Base-by-base conservation (phyloP, 2,113 vertebrate species). In the Cyrtonyx montezumae region DNA sequence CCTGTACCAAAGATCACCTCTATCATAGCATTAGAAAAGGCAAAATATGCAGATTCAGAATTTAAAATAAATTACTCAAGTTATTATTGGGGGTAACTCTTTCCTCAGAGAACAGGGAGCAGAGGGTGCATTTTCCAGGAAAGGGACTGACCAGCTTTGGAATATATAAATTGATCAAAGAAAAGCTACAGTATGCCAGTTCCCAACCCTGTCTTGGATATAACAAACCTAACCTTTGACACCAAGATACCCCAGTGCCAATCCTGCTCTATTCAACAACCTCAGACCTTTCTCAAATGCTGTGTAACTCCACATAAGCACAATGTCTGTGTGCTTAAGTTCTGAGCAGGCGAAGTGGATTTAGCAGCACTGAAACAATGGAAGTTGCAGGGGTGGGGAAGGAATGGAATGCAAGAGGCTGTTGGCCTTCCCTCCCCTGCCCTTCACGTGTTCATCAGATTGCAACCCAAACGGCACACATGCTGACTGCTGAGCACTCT, bases 281-380 rank as follows among this genome's bases (percentile, higher is more conserved):
- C 15, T 79, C 55, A n/a, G 51, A 45, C 26, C 68, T 68, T 73
- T 81, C 22, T 25, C 2, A 84, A 81, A 89, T 48, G 58, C 48
- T 87, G 51, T 18, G 1, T 61, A 90, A 80, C 58, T 84, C 45
- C 45, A 7, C 26, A 13, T 42, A 49, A 76, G 53, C 51, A 93
- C 73, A 71, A 80, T 36, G 45, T 85, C 80, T 91, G 43, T 93
- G 95, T 87, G 26, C 68, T 51, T 66, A 71, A 92, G 45, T 91
- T 91, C 66, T 43, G 49, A 89, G 34, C 5, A 0, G 48, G 86
- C 58, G 68, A 90, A 91, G 45, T 2, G 1, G 69, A 93, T 95
- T 96, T 91, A 90, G 59, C n/a, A 73, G 42, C 42, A 59, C n/a
- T 2, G 0, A 11, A 34, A 77, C 87, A 85, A 85, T 83, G 30